Evolutionary conservation across 2,888 invertebrate species (phyloP).

Genomic region (Gymnocheta viridis): DNA sequence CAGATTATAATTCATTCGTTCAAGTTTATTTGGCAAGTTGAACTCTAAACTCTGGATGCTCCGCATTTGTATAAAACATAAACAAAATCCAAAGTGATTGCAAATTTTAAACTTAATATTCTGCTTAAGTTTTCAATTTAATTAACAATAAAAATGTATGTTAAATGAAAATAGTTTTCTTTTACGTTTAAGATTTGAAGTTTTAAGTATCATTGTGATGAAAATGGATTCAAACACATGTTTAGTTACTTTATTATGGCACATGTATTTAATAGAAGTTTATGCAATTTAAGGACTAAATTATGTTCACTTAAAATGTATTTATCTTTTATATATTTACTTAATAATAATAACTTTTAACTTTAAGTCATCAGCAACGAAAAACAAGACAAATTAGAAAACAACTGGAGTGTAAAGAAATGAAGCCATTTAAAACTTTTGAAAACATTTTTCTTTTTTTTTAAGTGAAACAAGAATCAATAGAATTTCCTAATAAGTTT

Average conservation of each 20-base stretch:
- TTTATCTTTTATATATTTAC: not conserved
- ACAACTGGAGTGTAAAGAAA: not conserved
- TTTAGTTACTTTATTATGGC: too few species aligned
- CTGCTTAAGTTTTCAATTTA: not conserved
- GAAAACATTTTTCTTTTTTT: conserved; percentile 7
- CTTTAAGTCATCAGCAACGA: not conserved
- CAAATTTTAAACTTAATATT: not conserved
- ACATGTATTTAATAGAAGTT: not conserved
- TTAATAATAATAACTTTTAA: not conserved
- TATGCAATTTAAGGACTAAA: not conserved
- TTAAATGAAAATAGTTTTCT: not conserved
- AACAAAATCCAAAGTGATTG: not conserved
- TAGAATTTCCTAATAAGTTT: conserved; percentile 40
- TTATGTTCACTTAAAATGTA: not conserved
- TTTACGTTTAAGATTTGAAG: not conserved
- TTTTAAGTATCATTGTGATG: not conserved
- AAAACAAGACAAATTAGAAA: not conserved
- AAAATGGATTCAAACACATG: not conserved
- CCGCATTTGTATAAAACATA: not conserved
- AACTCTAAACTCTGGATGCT: not conserved
- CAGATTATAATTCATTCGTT: not conserved
- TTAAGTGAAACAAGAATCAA: conserved; percentile 1
- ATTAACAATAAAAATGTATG: not conserved
- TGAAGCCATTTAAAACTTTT: not conserved
- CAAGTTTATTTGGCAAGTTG: not conserved